These are phyloP conservation scores for Ridgeia piscesae DNA, from an alignment of 1,140 invertebrate species.

Conservation along the genomic window DNA sequence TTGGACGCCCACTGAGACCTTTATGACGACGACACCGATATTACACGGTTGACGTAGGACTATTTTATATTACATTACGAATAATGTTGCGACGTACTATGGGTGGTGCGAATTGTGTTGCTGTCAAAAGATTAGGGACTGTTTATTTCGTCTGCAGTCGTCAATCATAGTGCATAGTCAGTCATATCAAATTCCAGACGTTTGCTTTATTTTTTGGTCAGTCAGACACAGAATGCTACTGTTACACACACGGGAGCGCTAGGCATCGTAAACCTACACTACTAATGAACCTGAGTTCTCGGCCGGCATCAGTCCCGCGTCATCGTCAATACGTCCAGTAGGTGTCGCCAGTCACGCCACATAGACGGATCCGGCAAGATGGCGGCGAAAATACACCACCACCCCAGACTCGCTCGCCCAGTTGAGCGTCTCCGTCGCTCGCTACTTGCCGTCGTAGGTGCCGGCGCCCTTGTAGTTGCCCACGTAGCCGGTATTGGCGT, in stretches of 20 bases:
- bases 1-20: background rate
- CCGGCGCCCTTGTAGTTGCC: conserved; percentile 58
- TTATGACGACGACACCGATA: background rate
- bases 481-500: conserved; percentile 60
- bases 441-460: conserved; percentile 49
- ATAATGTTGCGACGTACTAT: no score
- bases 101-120: background rate
- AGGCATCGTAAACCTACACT: background rate
- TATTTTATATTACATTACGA: no score
- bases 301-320: background rate
- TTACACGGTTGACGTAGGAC: background rate
- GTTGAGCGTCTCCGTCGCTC: background rate
- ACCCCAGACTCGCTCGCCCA: no score
- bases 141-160: background rate
- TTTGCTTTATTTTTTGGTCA: background rate
- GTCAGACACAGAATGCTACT: background rate
- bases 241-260: background rate
- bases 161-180: background rate
- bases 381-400: no score
- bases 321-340: background rate
- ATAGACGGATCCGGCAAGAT: no score
- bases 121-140: background rate
- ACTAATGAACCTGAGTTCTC: background rate
- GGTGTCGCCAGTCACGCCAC: background rate
- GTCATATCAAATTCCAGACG: background rate